These are phyloP conservation scores for Aulostomus chinensis DNA, from an alignment of 2,797 vertebrate species.

Conservation along the genomic window DNA sequence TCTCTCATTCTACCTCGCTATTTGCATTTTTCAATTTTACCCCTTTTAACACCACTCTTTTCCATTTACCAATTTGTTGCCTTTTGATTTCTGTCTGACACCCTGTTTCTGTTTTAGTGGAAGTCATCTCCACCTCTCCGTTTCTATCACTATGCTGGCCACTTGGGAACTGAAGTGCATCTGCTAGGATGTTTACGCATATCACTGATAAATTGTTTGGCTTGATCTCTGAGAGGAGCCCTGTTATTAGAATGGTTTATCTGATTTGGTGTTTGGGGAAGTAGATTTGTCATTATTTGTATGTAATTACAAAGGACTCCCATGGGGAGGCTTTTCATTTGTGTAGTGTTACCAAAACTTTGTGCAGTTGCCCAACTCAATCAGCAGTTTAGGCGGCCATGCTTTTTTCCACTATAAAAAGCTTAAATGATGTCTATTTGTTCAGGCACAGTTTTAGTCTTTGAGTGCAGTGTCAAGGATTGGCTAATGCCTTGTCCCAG, in stretches of 20 bases:
- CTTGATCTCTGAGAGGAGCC: conserved; percentile 42
- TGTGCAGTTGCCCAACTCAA: too few relatives aligned
- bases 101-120: conserved; percentile 10
- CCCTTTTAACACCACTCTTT: conserved; percentile 14
- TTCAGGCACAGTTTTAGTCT: too few relatives aligned
- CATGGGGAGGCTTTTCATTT: conserved; percentile 41
- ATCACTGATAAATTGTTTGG: conserved; percentile 60
- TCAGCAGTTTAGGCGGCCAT: too few relatives aligned
- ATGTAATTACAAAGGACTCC: conserved; percentile 59
- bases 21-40: conserved; percentile 50
- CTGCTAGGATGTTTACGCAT: conserved; percentile 51
- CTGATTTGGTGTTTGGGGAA: conserved; percentile 43
- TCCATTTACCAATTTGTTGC: conserved; percentile 31
- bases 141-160: conserved; percentile 20
- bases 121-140: conserved; percentile 24
- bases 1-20: conserved; percentile 18
- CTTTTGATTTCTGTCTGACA: conserved; percentile 2
- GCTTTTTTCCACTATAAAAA: too few relatives aligned
- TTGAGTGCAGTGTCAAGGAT: too few relatives aligned
- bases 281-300: conserved; percentile 53
- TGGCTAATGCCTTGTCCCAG: too few relatives aligned
- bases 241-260: conserved; percentile 57
- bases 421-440: too few relatives aligned
- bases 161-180: conserved; percentile 45
- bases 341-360: conserved; percentile 2